phyloP scores from a whole-genome alignment of 2,113 vertebrate species.

The Phalacrocorax pelagicus region DNA sequence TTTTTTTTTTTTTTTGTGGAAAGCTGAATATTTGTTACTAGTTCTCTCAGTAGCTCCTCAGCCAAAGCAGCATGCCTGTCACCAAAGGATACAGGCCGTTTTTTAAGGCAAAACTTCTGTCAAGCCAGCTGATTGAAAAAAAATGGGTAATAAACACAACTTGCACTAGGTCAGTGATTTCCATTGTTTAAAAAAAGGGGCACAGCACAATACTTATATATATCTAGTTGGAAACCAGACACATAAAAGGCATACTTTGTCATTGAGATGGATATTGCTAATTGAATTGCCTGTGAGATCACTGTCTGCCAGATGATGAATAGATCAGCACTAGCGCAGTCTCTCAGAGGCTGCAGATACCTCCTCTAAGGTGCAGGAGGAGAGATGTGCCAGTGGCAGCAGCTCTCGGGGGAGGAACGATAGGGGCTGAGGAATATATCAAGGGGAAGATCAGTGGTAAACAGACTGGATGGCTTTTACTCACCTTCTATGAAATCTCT shows the following conservation, averaged over 20 bases:
- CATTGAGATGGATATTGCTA: background rate
- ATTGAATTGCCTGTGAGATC: background rate
- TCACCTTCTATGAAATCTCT: background rate
- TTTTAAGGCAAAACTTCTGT: background rate
- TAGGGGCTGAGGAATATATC: background rate
- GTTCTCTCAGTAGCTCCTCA: background rate
- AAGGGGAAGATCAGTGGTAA: background rate
- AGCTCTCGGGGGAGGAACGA: background rate
- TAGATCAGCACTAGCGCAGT: background rate
- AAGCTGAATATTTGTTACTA: background rate
- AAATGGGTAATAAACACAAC: background rate
- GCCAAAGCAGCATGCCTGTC: background rate
- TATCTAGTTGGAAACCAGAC: background rate
- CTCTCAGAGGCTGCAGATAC: background rate
- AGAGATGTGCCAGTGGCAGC: background rate
- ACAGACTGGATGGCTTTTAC: background rate
- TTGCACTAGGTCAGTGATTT: background rate
- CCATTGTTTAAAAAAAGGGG: background rate
- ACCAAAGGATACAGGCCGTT: background rate
- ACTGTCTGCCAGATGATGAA: background rate
- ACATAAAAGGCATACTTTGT: background rate
- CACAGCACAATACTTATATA: background rate
- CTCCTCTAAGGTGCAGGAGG: background rate
- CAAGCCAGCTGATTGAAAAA: background rate
- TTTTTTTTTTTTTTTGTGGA: background rate